A percentile compares a stretch with the other conserved stretches of the same genome.
These are phyloP conservation scores for Ectemnius cavifrons DNA, from an alignment of 2,888 invertebrate genomes.

Conservation along the genomic window DNA sequence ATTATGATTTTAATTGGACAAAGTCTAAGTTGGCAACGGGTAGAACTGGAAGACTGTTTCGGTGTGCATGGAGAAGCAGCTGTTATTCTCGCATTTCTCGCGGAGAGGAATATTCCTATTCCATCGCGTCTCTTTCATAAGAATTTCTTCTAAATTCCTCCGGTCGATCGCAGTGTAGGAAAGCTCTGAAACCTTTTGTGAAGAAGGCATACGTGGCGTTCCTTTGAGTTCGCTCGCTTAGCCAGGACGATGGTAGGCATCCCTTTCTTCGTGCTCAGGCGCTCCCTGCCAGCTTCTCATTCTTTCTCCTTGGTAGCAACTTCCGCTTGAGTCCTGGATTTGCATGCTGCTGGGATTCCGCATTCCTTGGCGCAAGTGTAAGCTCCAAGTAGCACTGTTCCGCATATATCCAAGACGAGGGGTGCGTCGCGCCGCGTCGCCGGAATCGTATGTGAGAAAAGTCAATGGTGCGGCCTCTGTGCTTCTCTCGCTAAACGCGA, in stretches of 20 bases:
- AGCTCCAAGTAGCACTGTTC: background rate
- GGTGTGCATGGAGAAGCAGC: too few species aligned
- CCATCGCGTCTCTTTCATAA: too few species aligned
- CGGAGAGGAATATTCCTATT: too few species aligned
- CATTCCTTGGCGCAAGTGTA: background rate
- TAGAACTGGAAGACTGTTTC: too few species aligned
- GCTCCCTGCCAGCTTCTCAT: too few species aligned
- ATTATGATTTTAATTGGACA: too few species aligned
- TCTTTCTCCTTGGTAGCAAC: background rate
- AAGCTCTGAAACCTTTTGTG: background rate
- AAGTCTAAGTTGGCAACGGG: too few species aligned
- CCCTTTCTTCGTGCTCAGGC: background rate
- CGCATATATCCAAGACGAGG: conserved; percentile 32
- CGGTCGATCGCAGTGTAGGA: too few species aligned
- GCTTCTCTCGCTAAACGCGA: conserved; percentile 60
- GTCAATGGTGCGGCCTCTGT: conserved; percentile 50
- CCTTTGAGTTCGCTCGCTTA: conserved; percentile 1
- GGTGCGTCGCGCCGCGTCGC: too few species aligned
- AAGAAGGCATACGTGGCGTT: background rate
- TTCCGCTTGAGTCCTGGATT: background rate
- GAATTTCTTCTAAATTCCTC: too few species aligned
- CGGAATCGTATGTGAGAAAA: conserved; percentile 61
- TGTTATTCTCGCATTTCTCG: too few species aligned
- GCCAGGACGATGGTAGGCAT: background rate
- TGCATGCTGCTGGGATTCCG: conserved; percentile 1